These are phyloP conservation scores for Knipowitschia caucasica DNA, from an alignment of 2,797 vertebrate species.

Conservation along the genomic window DNA sequence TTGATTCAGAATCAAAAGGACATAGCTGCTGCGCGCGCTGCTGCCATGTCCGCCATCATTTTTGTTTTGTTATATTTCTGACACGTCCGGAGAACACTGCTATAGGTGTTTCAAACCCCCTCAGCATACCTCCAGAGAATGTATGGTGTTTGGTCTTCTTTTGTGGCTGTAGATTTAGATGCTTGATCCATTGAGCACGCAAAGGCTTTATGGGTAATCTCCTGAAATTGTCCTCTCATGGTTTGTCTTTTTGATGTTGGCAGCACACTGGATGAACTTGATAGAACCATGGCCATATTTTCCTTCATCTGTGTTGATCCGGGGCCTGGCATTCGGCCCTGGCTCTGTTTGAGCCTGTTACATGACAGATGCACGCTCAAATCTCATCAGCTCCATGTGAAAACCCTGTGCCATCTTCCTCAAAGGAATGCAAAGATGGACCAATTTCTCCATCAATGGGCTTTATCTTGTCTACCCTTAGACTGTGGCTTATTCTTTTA, in stretches of 20 bases:
- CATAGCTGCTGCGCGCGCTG: neutral
- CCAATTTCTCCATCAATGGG: slow-evolving; percentile 27
- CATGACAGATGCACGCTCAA: slow-evolving; percentile 29
- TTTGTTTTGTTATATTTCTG: too few species aligned
- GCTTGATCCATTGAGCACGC: neutral
- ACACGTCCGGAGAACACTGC: too few species aligned
- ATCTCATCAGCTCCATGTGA: slow-evolving; percentile 8
- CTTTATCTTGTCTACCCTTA: slow-evolving; percentile 12
- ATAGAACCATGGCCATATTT: slow-evolving; percentile 40
- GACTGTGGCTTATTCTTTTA: neutral
- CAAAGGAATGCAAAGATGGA: slow-evolving; percentile 38
- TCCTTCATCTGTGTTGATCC: slow-evolving; percentile 26
- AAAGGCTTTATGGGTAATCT: slow-evolving; percentile 11
- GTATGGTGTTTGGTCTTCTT: slow-evolving; percentile 30
- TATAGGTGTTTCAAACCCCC: too few species aligned
- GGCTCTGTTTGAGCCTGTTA: slow-evolving; percentile 33
- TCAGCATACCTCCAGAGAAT: slow-evolving; percentile 13
- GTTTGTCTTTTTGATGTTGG: slow-evolving; percentile 36
- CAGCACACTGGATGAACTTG: slow-evolving; percentile 20
- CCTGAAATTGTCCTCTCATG: slow-evolving; percentile 8
- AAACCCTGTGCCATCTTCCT: slow-evolving; percentile 15
- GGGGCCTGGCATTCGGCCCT: slow-evolving; percentile 23
- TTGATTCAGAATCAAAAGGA: neutral
- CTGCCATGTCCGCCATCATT: too few species aligned
- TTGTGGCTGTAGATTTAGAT: neutral